Evolutionary conservation across 2,113 vertebrate genomes (phyloP).

Genomic region (Helogale parvula): DNA sequence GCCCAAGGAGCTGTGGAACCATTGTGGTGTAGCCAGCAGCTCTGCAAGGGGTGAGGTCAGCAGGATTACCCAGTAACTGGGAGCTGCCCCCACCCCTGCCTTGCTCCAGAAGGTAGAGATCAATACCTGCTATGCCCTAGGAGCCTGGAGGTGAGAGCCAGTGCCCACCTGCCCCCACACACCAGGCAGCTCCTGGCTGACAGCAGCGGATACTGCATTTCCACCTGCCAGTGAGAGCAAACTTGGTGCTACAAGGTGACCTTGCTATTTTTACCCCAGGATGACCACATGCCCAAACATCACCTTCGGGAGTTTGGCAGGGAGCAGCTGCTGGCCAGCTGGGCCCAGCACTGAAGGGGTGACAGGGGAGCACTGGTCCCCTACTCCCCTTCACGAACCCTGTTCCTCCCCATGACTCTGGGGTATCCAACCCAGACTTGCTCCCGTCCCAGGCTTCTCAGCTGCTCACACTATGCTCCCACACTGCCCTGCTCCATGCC

Average conservation of each 20-base stretch:
- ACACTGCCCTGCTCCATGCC: neutral
- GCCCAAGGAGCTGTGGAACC: neutral
- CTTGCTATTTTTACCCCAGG: constrained; percentile 54
- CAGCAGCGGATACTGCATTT: neutral
- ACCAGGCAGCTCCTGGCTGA: neutral
- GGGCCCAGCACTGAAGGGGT: neutral
- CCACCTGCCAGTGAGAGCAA: constrained; percentile 51
- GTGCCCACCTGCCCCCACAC: neutral
- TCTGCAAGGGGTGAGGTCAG: no score
- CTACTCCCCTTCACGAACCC: neutral
- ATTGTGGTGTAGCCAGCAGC: no score
- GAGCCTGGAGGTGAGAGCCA: neutral
- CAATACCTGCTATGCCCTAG: neutral
- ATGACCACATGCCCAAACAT: constrained; percentile 44
- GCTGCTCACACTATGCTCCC: rapidly evolving
- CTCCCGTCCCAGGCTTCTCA: neutral
- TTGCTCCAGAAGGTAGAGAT: neutral
- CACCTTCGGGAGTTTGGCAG: neutral
- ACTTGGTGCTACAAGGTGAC: constrained; percentile 72
- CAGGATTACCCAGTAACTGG: neutral
- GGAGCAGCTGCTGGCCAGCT: neutral
- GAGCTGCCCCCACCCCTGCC: rapidly evolving
- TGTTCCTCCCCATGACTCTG: neutral
- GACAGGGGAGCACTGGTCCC: neutral
- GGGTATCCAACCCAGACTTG: neutral